phyloP scores from a whole-genome alignment of 2,113 vertebrate species.

The Lamprologus lemairii region DNA sequence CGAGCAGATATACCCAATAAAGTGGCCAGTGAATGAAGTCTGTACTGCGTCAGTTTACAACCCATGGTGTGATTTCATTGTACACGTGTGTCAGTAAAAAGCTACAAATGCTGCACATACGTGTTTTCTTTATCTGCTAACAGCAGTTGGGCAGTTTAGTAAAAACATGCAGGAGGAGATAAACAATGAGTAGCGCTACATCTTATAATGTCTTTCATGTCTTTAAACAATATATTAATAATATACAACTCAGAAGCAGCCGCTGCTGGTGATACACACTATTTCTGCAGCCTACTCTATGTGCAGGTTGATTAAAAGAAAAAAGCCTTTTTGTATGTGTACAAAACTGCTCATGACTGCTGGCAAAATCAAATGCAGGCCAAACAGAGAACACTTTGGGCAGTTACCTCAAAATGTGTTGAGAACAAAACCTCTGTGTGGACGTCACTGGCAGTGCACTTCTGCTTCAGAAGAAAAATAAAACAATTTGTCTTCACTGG shows the following conservation, averaged over 20 bases:
- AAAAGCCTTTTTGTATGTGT: slow-evolving; percentile 10
- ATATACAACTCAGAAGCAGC: slow-evolving; percentile 51
- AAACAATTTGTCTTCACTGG: slow-evolving; percentile 37
- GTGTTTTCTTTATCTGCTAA: not conserved
- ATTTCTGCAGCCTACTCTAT: slow-evolving; percentile 30
- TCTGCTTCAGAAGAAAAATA: slow-evolving; percentile 1
- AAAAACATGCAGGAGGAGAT: slow-evolving; percentile 19
- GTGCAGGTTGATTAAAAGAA: slow-evolving; percentile 22
- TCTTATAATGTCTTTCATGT: slow-evolving; percentile 27
- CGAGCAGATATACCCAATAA: not conserved
- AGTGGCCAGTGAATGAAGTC: not conserved
- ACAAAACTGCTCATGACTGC: slow-evolving; percentile 16
- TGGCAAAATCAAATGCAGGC: not conserved
- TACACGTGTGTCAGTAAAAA: not conserved
- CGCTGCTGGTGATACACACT: slow-evolving; percentile 35
- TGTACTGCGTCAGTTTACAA: not conserved
- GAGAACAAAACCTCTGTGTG: not conserved
- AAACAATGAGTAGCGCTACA: slow-evolving; percentile 15
- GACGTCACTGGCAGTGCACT: slow-evolving; percentile 18
- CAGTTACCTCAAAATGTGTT: slow-evolving; percentile 8
- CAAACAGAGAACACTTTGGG: not conserved
- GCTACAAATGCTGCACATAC: not conserved
- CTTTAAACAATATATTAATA: slow-evolving; percentile 60
- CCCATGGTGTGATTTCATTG: not conserved
- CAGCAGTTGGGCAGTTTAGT: slow-evolving; percentile 18